phyloP scores from a whole-genome alignment of 2,113 vertebrate species.

The Callorhinus ursinus region DNA sequence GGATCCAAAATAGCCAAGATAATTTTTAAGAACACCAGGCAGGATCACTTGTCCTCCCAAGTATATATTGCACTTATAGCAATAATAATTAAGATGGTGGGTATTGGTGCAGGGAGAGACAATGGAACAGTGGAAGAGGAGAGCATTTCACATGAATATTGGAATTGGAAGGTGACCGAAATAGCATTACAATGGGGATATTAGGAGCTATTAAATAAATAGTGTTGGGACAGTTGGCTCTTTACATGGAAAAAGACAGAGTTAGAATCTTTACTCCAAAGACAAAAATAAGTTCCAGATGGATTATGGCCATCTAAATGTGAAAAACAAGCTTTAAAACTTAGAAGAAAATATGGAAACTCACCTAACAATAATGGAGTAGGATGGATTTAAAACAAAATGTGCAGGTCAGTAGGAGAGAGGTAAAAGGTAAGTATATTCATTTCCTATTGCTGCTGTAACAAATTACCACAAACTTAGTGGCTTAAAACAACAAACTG shows the following conservation, averaged over 20 bases:
- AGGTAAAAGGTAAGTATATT: background rate
- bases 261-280: background rate
- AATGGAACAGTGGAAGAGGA: background rate
- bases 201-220: background rate
- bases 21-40: background rate
- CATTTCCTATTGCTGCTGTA: background rate
- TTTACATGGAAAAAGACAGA: background rate
- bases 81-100: background rate
- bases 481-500: background rate
- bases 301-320: background rate
- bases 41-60: background rate
- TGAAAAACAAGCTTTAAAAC: constrained; percentile 32
- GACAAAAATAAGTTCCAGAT: background rate
- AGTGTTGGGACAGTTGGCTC: background rate
- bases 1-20: background rate
- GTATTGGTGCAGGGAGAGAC: background rate
- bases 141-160: background rate
- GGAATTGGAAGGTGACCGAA: background rate
- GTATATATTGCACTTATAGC: background rate
- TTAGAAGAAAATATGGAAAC: background rate
- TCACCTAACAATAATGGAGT: background rate
- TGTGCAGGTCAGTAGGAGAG: background rate
- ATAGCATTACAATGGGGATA: background rate
- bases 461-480: background rate
- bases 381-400: background rate